Base-by-base conservation (phyloP, 2,113 vertebrate species). In the Trichomycterus rosablanca region DNA sequence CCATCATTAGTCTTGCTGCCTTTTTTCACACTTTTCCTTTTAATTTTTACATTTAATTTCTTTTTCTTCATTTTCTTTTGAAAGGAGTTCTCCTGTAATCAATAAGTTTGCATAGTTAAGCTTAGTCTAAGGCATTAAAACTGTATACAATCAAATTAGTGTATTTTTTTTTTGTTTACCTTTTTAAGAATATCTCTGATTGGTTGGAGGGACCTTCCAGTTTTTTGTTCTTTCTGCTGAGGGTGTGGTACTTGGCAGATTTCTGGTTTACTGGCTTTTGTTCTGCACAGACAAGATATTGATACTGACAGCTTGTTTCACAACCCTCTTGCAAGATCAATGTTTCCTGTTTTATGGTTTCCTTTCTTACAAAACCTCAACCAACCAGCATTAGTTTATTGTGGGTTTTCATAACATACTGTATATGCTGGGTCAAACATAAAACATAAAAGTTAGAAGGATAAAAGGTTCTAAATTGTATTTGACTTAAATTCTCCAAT, bases 51-150 rank as follows among this genome's bases (percentile, higher is more conserved):
- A 0, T 76, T 77, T 56, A 51, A 84, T 62, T 80, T 90, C 61
- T 76, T 88, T 53, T 78, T 89, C 59, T 72, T 86, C 14, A 81
- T 51, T 1, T 74, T 69, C 40, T 73, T 86, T 63, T 82, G 84
- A 0, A 80, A 1, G 0, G 71, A 71, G 15, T 74, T 78, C 53
- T 91, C 89, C 81, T 89, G 58, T 60, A 74, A n/a, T n/a, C n/a
- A 72, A 11, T 8, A 22, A 7, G 18, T 3, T n/a, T 26, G 3
- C 24, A 32, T 5, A 14, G 37, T n/a, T 20, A 30, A 59, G 34
- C 43, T 57, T 16, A 34, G 9, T 22, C 12, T 10, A 23, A 19
- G 9, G 1, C 10, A 5, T 18, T 1, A 45, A 45, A 23, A 45
- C 20, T 11, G 11, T n/a, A 11, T 7, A 49, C 23, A 49, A 15